phyloP scores from a whole-genome alignment of 1,140 invertebrate genomes.

The Archegozetes longisetosus region DNA sequence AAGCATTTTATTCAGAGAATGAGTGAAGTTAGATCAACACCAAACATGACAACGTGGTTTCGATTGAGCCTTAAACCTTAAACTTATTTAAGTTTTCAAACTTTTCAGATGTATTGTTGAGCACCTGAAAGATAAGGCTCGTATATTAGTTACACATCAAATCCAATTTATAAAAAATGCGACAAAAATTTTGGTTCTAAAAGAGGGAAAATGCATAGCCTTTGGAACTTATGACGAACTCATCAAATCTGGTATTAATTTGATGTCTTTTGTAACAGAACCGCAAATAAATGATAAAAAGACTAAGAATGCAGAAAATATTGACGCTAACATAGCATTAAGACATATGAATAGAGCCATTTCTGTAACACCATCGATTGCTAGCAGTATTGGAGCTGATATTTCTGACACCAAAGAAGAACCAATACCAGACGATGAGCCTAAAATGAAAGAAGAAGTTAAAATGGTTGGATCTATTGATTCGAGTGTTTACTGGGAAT shows the following conservation, averaged over 20 bases:
- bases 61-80: too few species aligned
- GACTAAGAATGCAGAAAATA: too few species aligned
- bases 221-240: conserved; percentile 15
- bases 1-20: too few species aligned
- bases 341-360: too few species aligned
- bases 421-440: conserved; percentile 12
- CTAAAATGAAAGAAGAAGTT: conserved; percentile 7
- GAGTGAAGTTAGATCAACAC: too few species aligned
- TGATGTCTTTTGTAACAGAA: background rate
- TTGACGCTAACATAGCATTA: too few species aligned
- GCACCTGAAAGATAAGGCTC: too few species aligned
- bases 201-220: conserved; percentile 27
- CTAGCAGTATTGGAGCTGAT: too few species aligned
- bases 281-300: too few species aligned
- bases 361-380: too few species aligned
- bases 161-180: conserved; percentile 29
- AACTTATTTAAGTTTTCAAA: too few species aligned
- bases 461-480: conserved; percentile 17
- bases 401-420: background rate
- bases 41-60: too few species aligned
- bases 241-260: background rate
- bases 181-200: conserved; percentile 14
- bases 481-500: conserved; percentile 13
- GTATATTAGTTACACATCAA: conserved; percentile 47
- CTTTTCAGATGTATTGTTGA: conserved; percentile 8